Evolutionary conservation across 2,888 invertebrate species (phyloP).

Genomic region (Cataglyphis albicans): DNA sequence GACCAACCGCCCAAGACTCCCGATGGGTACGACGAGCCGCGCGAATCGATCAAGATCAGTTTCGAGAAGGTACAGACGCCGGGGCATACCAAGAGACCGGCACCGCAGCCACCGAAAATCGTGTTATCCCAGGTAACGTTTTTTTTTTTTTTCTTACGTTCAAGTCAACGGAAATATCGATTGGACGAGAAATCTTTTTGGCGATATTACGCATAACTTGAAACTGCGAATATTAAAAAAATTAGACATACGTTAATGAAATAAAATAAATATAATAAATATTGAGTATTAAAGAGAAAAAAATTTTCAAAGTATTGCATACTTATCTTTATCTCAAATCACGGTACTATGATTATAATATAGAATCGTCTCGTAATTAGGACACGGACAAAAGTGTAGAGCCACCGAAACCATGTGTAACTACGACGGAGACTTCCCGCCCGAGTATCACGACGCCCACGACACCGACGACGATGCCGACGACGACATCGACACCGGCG

Average conservation of each 20-base stretch:
- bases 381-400: conserved; percentile 41
- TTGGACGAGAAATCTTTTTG: background rate
- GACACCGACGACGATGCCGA: conserved; percentile 64
- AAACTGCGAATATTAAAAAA: background rate
- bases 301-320: background rate
- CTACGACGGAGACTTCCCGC: conserved; percentile 41
- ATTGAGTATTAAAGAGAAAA: background rate
- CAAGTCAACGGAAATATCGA: background rate
- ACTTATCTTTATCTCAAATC: background rate
- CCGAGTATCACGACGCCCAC: conserved; percentile 63
- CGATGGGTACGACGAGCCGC: conserved; percentile 40
- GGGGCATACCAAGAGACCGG: conserved; percentile 77
- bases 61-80: conserved; percentile 79
- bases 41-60: conserved; percentile 61
- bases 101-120: conserved; percentile 76
- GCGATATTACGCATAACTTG: conserved; percentile 24
- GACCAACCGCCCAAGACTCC: conserved; percentile 25
- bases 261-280: background rate
- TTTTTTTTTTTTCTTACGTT: background rate
- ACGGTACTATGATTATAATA: background rate
- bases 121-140: conserved; percentile 1
- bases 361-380: conserved; percentile 28
- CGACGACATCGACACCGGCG: conserved; percentile 66
- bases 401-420: conserved; percentile 9
- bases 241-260: background rate